phyloP scores from a whole-genome alignment of 2,113 vertebrate genomes.

The Otocyon megalotis region DNA sequence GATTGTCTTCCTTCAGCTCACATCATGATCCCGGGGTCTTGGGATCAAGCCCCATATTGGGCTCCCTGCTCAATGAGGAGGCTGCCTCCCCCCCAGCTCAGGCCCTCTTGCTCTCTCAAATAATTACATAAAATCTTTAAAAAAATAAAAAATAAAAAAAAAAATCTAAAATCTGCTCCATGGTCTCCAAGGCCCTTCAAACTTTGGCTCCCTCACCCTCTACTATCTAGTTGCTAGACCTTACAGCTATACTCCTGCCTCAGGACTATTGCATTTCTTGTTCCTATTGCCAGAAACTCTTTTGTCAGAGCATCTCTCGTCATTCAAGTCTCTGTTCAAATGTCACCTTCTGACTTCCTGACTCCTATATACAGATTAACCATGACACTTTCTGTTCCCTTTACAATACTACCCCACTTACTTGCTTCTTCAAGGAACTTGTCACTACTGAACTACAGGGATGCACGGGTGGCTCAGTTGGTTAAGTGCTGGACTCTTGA shows the following conservation, averaged over 20 bases:
- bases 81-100: too few species aligned
- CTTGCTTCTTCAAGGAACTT: constrained; percentile 14
- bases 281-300: not conserved
- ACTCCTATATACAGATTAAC: not conserved
- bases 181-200: not conserved
- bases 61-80: too few species aligned
- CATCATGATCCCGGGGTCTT: too few species aligned
- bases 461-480: not conserved
- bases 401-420: not conserved
- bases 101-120: too few species aligned
- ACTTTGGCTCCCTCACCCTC: not conserved
- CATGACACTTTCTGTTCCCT: not conserved
- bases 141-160: too few species aligned
- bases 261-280: not conserved
- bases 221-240: not conserved
- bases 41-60: too few species aligned
- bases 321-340: not conserved
- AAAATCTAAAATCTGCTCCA: not conserved
- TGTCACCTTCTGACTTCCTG: not conserved
- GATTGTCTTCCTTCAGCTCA: too few species aligned
- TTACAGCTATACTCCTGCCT: not conserved
- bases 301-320: not conserved
- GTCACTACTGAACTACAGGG: not conserved
- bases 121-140: too few species aligned
- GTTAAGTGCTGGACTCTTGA: not conserved